Evolutionary conservation across 2,113 vertebrate genomes (phyloP).

Genomic region (Sciurus niger): DNA sequence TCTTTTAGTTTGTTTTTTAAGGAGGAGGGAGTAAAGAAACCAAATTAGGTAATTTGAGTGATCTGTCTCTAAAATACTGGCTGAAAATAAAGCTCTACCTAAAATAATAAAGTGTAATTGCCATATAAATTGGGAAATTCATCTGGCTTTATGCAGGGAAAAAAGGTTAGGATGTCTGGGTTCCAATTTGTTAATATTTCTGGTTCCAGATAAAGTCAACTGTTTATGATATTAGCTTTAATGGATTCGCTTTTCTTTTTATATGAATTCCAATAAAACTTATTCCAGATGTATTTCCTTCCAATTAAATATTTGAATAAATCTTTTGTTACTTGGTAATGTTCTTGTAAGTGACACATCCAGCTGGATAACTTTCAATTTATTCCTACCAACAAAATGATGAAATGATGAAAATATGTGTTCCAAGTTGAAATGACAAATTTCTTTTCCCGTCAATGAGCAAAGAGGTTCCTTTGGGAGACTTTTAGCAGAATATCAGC

Average conservation of each 20-base stretch:
- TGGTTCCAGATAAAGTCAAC: constrained; percentile 68
- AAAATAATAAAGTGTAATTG: constrained; percentile 57
- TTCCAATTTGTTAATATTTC: constrained; percentile 52
- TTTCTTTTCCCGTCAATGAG: constrained; percentile 48
- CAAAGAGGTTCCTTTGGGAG: constrained; percentile 60
- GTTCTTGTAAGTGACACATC: constrained; percentile 50
- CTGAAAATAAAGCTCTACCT: constrained; percentile 51
- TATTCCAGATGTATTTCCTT: constrained; percentile 78
- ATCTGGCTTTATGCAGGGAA: not conserved
- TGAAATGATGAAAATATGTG: constrained; percentile 69
- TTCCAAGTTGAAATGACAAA: constrained; percentile 41
- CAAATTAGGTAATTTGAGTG: not conserved
- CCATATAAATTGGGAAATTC: constrained; percentile 18
- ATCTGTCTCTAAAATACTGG: constrained; percentile 41
- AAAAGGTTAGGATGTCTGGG: not conserved
- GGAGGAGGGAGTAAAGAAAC: not conserved
- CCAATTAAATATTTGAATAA: constrained; percentile 79
- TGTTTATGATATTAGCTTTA: constrained; percentile 69
- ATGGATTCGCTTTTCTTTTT: constrained; percentile 69
- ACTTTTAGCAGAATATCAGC: constrained; percentile 53
- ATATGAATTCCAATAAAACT: constrained; percentile 75
- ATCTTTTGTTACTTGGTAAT: constrained; percentile 67
- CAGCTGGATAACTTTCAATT: constrained; percentile 60
- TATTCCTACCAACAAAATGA: constrained; percentile 70
- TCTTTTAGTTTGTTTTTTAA: not conserved